phyloP scores from a whole-genome alignment of 2,113 vertebrate genomes.

The Pontoporia blainvillei region DNA sequence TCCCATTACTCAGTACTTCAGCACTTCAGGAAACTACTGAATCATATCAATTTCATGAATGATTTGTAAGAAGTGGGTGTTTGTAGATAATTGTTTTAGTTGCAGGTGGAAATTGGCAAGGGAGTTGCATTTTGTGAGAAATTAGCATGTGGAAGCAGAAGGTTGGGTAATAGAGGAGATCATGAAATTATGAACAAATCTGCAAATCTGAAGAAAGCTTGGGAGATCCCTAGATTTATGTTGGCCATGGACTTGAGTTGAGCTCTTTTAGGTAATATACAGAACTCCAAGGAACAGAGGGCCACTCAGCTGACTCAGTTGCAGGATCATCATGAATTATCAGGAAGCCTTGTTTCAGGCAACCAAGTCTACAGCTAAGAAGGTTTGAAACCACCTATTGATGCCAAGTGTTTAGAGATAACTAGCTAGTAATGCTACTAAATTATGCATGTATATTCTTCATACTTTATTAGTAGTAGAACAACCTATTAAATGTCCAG shows the following conservation, averaged over 20 bases:
- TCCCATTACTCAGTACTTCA: neutral
- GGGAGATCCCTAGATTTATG: neutral
- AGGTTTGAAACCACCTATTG: neutral
- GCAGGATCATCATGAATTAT: neutral
- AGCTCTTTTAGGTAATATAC: neutral
- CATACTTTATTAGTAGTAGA: neutral
- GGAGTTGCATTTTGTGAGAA: neutral
- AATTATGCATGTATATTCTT: neutral
- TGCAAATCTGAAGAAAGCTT: neutral
- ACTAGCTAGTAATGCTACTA: neutral
- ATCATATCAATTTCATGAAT: neutral
- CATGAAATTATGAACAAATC: neutral
- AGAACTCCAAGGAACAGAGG: neutral
- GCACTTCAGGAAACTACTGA: neutral
- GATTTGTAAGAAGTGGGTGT: neutral
- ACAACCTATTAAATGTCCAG: neutral
- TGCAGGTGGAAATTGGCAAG: neutral
- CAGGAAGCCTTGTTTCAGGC: neutral
- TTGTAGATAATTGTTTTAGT: neutral
- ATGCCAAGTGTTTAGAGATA: neutral
- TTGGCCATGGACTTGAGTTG: neutral
- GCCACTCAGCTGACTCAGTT: neutral
- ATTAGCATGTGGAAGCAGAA: neutral
- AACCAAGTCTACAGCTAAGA: neutral
- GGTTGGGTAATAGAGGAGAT: neutral